Percentiles rank a stretch among this genome's conserved stretches.
Conservation (phyloP, 1,140 invertebrate species). For the Tetragnatha versicolor region DNA sequence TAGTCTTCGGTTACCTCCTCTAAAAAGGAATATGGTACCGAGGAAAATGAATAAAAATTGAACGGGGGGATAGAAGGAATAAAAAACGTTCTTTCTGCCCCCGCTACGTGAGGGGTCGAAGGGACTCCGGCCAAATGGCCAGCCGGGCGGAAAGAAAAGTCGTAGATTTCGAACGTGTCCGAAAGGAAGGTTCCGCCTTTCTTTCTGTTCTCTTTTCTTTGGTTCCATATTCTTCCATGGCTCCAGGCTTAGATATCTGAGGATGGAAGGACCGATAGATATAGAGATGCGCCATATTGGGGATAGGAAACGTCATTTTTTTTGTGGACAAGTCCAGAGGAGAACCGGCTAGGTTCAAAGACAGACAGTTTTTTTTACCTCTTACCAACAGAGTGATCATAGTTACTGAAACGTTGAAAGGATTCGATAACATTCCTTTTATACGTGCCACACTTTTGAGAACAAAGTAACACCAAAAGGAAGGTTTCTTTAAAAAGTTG, state of each 20-base stretch:
- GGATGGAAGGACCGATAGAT: not conserved
- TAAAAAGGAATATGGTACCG: not conserved
- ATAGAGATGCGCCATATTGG: not conserved
- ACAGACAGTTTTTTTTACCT: not conserved
- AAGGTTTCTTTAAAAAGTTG: too few species aligned
- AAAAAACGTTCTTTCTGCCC: constrained; percentile 6
- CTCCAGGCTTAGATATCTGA: not conserved
- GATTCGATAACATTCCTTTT: too few species aligned
- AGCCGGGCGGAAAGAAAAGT: constrained; percentile 31
- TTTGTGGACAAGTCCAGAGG: not conserved
- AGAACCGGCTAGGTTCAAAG: not conserved
- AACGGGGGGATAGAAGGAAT: not conserved
- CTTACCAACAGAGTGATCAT: not conserved
- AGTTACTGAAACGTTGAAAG: too few species aligned
- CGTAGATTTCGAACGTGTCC: constrained; percentile 50
- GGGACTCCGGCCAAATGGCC: constrained; percentile 24
- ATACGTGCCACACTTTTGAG: too few species aligned
- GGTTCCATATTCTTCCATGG: constrained; percentile 19
- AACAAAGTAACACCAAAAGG: too few species aligned
- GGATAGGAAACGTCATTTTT: not conserved
- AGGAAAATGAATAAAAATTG: constrained; percentile 38
- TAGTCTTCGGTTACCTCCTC: constrained; percentile 28
- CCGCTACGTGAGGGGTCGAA: not conserved
- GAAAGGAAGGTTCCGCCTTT: constrained; percentile 18
- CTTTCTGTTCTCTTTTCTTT: not conserved